These are phyloP conservation scores for Montipora capricornis DNA, from an alignment of 64 coral and sea anemone species.

Conservation along the genomic window DNA sequence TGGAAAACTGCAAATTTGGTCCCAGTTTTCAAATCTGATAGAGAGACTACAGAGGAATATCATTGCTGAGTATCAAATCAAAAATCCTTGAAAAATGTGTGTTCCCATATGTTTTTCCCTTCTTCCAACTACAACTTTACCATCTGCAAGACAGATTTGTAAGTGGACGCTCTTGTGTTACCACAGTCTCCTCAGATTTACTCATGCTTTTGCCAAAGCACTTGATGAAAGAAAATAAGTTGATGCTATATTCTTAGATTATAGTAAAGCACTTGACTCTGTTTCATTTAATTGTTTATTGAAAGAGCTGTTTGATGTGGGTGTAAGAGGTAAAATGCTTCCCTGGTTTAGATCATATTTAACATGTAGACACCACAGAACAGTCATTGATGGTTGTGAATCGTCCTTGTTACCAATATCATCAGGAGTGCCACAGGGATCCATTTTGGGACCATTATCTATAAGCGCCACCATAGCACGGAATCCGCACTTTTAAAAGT, in stretches of 20 bases:
- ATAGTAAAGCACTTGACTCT: conserved; percentile 9
- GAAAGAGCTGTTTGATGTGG: conserved; percentile 40
- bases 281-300: conserved; percentile 53
- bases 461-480: too few relatives aligned
- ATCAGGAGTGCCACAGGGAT: conserved; percentile 20
- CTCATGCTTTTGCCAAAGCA: neutral
- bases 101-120: conserved; percentile 8
- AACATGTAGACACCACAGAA: conserved; percentile 20
- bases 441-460: conserved; percentile 4
- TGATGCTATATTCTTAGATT: too few relatives aligned
- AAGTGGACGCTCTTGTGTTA: neutral
- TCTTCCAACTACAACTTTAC: conserved; percentile 35
- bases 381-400: conserved; percentile 20
- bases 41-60: conserved; percentile 23
- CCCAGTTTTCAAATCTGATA: conserved; percentile 62
- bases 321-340: conserved; percentile 56
- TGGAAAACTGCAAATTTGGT: conserved; percentile 61
- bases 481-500: too few relatives aligned
- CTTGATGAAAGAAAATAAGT: conserved; percentile 37
- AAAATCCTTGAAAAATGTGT: conserved; percentile 53
- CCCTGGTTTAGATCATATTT: conserved; percentile 64
- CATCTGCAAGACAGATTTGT: conserved; percentile 32
- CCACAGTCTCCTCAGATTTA: too few relatives aligned
- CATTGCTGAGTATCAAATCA: conserved; percentile 4
- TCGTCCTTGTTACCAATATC: conserved; percentile 12